Percentiles rank a stretch among this genome's conserved stretches.
phyloP scores from a whole-genome alignment of 1,140 invertebrate genomes.

The Leptopilina boulardi region DNA sequence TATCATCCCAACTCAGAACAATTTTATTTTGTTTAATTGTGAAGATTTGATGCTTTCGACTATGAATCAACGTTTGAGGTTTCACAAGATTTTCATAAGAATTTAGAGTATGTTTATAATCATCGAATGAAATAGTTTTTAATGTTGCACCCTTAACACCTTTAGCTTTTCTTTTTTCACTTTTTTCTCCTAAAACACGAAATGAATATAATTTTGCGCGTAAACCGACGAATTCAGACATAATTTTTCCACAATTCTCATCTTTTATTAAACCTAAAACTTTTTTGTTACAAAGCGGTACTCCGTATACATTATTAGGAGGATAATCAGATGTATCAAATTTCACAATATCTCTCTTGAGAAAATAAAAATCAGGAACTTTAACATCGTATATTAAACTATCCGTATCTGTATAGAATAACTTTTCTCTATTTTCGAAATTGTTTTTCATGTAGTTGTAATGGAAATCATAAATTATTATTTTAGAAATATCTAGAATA shows the following conservation, averaged over 20 bases:
- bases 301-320: not conserved
- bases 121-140: constrained; percentile 37
- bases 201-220: not conserved
- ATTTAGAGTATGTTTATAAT: constrained; percentile 28
- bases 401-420: constrained; percentile 34
- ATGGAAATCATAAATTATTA: constrained; percentile 8
- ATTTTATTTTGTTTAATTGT: constrained; percentile 36
- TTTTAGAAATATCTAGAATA: too few relatives aligned
- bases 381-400: not conserved
- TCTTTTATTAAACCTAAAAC: not conserved
- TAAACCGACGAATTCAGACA: not conserved
- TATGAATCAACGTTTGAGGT: constrained; percentile 19
- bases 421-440: not conserved
- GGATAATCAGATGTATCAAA: too few relatives aligned
- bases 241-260: not conserved
- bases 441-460: constrained; percentile 33
- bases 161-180: constrained; percentile 43
- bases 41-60: constrained; percentile 2
- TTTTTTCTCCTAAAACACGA: not conserved
- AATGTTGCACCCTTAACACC: constrained; percentile 41
- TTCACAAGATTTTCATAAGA: not conserved
- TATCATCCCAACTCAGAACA: constrained; percentile 34
- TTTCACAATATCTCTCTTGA: not conserved
- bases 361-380: not conserved
- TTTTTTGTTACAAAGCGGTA: not conserved